Conservation (phyloP, 2,113 vertebrate genomes). For the Acrocephalus kingi region DNA sequence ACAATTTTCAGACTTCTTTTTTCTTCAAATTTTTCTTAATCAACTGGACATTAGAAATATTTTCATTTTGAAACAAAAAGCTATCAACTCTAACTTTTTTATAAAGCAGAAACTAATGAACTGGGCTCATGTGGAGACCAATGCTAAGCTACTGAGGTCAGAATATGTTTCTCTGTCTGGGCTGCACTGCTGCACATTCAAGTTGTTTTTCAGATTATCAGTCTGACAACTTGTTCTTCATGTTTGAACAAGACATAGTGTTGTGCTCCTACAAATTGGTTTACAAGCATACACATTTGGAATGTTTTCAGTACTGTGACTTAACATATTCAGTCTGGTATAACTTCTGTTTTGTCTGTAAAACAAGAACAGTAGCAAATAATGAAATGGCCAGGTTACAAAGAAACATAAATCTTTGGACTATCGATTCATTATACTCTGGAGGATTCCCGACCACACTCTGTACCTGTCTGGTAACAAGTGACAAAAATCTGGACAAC, state of each 20-base stretch:
- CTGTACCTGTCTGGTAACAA: not conserved
- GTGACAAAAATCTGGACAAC: not conserved
- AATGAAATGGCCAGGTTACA: not conserved
- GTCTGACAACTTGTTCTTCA: not conserved
- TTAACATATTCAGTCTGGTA: accelerated
- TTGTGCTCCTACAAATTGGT: not conserved
- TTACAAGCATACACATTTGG: not conserved
- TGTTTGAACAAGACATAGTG: not conserved
- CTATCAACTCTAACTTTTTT: not conserved
- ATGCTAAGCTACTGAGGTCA: not conserved
- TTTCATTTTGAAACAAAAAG: not conserved
- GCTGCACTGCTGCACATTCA: not conserved
- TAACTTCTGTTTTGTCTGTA: not conserved
- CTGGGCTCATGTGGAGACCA: not conserved
- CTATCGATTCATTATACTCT: not conserved
- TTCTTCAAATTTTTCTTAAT: not conserved
- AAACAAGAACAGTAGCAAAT: not conserved
- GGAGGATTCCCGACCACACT: not conserved
- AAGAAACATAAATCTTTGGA: not conserved
- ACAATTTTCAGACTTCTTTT: not conserved
- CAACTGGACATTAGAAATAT: not conserved
- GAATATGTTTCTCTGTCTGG: not conserved
- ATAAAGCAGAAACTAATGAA: not conserved
- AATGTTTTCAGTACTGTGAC: not conserved
- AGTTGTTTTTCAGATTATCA: not conserved